Evolutionary conservation across 1,140 invertebrate species (phyloP).

Genomic region (Anastrepha ludens): DNA sequence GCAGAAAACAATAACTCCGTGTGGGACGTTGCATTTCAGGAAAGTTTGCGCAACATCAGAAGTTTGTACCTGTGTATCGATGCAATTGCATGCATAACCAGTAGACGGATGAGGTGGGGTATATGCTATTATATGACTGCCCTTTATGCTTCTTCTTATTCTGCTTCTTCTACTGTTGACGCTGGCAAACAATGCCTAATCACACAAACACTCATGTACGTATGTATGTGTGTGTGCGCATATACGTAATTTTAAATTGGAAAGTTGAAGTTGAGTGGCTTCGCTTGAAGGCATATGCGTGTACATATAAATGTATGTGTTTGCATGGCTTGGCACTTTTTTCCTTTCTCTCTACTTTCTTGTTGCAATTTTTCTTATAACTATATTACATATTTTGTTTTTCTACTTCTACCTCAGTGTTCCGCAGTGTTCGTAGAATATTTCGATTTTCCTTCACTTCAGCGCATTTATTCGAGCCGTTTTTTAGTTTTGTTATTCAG

Average conservation of each 20-base stretch:
- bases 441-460: not conserved
- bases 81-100: too few relatives aligned
- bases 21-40: not conserved
- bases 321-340: not conserved
- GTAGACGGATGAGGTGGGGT: too few relatives aligned
- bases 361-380: not conserved
- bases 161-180: not conserved
- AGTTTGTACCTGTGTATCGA: not conserved
- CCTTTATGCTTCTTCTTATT: too few relatives aligned
- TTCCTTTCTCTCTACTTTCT: not conserved
- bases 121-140: too few relatives aligned
- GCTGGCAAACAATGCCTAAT: not conserved
- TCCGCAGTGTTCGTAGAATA: not conserved
- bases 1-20: constrained; percentile 12
- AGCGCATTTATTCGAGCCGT: not conserved
- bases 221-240: not conserved
- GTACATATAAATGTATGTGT: not conserved
- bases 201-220: not conserved
- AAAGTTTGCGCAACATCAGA: not conserved
- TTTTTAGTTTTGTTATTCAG: too few relatives aligned
- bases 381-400: not conserved
- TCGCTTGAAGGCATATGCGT: not conserved
- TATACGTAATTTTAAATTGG: not conserved
- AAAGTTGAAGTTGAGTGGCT: not conserved
- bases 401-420: not conserved